Percentiles rank a stretch among this genome's conserved stretches.
Evolutionary conservation across 2,888 invertebrate genomes (phyloP).

Genomic region (Chelonus formosanus): DNA sequence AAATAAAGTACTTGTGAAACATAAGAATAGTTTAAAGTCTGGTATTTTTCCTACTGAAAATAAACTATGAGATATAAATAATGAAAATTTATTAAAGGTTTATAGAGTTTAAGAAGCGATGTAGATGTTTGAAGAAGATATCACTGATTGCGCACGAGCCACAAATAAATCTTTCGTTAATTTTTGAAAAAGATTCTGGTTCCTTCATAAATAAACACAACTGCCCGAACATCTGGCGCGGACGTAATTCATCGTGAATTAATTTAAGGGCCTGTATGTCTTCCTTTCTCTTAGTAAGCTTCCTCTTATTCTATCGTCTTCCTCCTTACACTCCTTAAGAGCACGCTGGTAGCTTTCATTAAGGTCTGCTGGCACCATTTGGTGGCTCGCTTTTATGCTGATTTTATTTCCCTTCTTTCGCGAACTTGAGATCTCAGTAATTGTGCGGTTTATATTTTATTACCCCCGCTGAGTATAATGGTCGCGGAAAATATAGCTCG

Average conservation of each 20-base stretch:
- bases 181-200: slow-evolving; percentile 57
- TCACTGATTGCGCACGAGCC: slow-evolving; percentile 29
- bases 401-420: slow-evolving; percentile 65
- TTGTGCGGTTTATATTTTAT: slow-evolving; percentile 61
- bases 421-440: slow-evolving; percentile 61
- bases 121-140: slow-evolving; percentile 25
- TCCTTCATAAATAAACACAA: slow-evolving; percentile 66
- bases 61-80: too few species aligned
- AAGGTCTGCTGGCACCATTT: slow-evolving; percentile 63
- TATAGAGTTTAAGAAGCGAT: background rate
- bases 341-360: slow-evolving; percentile 55
- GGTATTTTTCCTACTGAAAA: too few species aligned
- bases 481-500: slow-evolving; percentile 58
- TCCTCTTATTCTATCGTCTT: slow-evolving; percentile 16
- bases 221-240: slow-evolving; percentile 64
- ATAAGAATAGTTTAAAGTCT: too few species aligned
- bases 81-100: too few species aligned
- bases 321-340: slow-evolving; percentile 15
- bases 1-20: too few species aligned
- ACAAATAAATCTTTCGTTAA: slow-evolving; percentile 34
- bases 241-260: slow-evolving; percentile 66
- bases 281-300: slow-evolving; percentile 43
- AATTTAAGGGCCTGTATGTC: slow-evolving; percentile 61
- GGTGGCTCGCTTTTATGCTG: slow-evolving; percentile 62
- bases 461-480: slow-evolving; percentile 53